Conservation (phyloP, 2,113 vertebrate genomes). For the Anseranas semipalmata region DNA sequence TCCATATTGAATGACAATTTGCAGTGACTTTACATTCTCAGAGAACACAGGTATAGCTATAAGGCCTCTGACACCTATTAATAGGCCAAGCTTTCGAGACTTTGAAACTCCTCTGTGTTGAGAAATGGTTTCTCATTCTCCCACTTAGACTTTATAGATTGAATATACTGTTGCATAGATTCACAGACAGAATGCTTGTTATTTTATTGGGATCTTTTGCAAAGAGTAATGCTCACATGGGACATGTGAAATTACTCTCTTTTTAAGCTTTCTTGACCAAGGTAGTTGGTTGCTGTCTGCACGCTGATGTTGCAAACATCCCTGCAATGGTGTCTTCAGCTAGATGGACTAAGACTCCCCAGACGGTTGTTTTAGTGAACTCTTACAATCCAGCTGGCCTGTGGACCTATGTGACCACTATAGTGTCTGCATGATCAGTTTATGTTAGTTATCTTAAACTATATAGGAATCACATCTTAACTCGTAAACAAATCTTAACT, state of each 20-base stretch:
- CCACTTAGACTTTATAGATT: background rate
- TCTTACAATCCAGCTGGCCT: background rate
- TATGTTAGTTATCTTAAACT: background rate
- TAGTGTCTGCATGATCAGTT: background rate
- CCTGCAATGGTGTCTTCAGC: background rate
- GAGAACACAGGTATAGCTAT: background rate
- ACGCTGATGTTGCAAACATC: background rate
- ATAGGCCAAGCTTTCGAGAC: background rate
- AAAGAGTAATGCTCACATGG: background rate
- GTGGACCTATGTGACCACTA: background rate
- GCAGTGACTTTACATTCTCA: background rate
- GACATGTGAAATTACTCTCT: too few species aligned
- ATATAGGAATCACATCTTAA: background rate
- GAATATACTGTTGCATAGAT: background rate
- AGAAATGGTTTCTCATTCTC: background rate
- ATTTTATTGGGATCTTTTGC: background rate
- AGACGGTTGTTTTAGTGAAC: background rate
- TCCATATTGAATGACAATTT: background rate
- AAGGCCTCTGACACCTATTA: background rate
- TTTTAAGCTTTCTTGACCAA: background rate
- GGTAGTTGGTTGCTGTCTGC: background rate
- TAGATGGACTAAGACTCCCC: too few species aligned
- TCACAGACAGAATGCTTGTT: background rate
- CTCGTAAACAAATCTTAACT: background rate
- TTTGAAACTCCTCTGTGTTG: background rate